Evolutionary conservation across 2,797 vertebrate genomes (phyloP), one percentile per base, ranked within the genome.

Genomic region (Oreochromis mossambicus): DNA sequence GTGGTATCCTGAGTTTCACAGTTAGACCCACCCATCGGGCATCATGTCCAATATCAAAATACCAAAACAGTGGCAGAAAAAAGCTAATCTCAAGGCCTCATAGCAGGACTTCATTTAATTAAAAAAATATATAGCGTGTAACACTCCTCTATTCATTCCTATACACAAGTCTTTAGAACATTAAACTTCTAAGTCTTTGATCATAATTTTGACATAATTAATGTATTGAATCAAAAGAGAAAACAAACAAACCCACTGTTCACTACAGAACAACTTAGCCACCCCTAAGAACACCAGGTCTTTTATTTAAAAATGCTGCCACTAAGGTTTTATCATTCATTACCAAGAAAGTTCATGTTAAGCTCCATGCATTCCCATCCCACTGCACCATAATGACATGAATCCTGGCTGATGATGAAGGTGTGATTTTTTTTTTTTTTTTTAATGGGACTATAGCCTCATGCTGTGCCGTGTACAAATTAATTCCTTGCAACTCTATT

Each of bases 391-490:
- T 85, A 83, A 85, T 66, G 34, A 82, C 82, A 51, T 46, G 17
- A 84, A 83, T 66, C 29, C 52, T 61, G 76, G 77, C 63, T 77
- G 70, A 41, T 78, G 78, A 90, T 83, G 73, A 86, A 78, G 73
- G 52, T 63, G 13, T 77, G 86, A 81, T 78, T 87, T 86, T 86
- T 24, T 5, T 86, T 41, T 12, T 7, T 24, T 24, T 24, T 24
- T 24, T 24, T 24, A 41, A 80, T 78, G 55, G 58, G 26, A 85
- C 66, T 88, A 77, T 78, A 79, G 77, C 77, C 56, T 38, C 83
- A 84, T 13, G 66, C 92, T 87, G 89, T 24, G 84, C 79, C 81
- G 70, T 88, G 83, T 87, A 68, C 81, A 88, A 87, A 86, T 92
- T 70, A 85, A 89, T 88, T 91, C 56, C 87, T 63, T 81, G 68